Conservation (phyloP, 2,888 invertebrate species). For the Scaptomyza reducta region DNA sequence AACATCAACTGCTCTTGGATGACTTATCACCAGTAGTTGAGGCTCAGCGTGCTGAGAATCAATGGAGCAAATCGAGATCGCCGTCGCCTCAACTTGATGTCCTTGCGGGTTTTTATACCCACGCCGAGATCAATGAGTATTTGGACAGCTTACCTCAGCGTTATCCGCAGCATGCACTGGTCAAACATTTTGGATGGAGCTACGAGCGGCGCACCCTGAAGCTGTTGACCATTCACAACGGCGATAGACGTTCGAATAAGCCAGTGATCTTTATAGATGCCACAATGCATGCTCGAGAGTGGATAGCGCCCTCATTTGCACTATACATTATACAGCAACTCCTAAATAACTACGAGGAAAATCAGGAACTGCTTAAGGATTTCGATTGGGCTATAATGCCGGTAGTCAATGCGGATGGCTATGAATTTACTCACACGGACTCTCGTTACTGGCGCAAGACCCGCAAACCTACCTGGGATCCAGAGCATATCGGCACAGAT, state of each 20-base stretch:
- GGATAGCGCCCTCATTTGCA: constrained; percentile 87
- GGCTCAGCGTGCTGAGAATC: constrained; percentile 58
- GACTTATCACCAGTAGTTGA: constrained; percentile 60
- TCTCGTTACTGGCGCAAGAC: constrained; percentile 86
- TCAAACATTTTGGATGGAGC: constrained; percentile 86
- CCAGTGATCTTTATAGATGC: constrained; percentile 86
- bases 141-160: constrained; percentile 83
- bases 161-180: constrained; percentile 85
- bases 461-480: constrained; percentile 77
- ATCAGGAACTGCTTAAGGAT: constrained; percentile 85
- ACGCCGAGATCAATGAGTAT: constrained; percentile 85
- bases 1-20: constrained; percentile 48
- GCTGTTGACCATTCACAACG: constrained; percentile 86
- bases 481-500: constrained; percentile 85
- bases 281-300: constrained; percentile 88
- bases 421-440: constrained; percentile 86
- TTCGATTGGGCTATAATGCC: constrained; percentile 88
- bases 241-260: constrained; percentile 83
- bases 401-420: constrained; percentile 89
- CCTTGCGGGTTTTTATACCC: constrained; percentile 63
- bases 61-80: constrained; percentile 27
- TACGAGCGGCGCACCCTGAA: constrained; percentile 86
- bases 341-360: constrained; percentile 84
- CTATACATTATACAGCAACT: constrained; percentile 86
- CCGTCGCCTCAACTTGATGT: constrained; percentile 48